A percentile compares a stretch with the other conserved stretches of the same genome.
Conservation (phyloP, 2,888 invertebrate species). For the Galerucella pusilla region DNA sequence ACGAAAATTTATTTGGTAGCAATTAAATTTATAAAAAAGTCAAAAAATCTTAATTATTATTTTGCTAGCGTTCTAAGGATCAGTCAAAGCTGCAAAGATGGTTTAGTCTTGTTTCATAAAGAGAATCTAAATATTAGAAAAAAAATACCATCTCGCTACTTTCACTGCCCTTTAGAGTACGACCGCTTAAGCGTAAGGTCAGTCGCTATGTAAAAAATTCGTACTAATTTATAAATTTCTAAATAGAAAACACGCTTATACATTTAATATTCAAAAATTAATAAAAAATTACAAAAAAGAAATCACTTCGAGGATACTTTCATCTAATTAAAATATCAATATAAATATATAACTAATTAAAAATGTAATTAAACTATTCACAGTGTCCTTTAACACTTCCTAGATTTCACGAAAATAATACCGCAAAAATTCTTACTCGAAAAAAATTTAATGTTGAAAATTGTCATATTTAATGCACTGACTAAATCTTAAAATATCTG, state of each 20-base stretch:
- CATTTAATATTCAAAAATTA: slow-evolving; percentile 64
- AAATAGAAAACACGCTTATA: slow-evolving; percentile 66
- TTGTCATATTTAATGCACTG: not conserved
- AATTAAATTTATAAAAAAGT: slow-evolving; percentile 65
- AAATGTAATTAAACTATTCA: slow-evolving; percentile 54
- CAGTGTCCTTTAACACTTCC: slow-evolving; percentile 6
- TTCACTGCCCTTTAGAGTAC: slow-evolving; percentile 53
- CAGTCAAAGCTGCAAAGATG: slow-evolving; percentile 54
- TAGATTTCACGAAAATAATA: not conserved
- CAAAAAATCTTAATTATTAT: slow-evolving; percentile 60
- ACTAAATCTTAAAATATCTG: not conserved
- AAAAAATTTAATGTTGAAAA: too few relatives aligned
- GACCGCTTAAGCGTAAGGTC: slow-evolving; percentile 60
- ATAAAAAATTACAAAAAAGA: slow-evolving; percentile 62
- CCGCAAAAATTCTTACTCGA: not conserved
- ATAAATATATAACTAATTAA: slow-evolving; percentile 65
- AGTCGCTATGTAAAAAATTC: slow-evolving; percentile 60
- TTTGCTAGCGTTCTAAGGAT: slow-evolving; percentile 58
- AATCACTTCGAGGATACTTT: slow-evolving; percentile 62
- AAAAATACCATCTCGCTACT: slow-evolving; percentile 52
- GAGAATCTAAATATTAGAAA: slow-evolving; percentile 46
- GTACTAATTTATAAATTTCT: slow-evolving; percentile 65
- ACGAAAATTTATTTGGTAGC: slow-evolving; percentile 68
- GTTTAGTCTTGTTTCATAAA: slow-evolving; percentile 59
- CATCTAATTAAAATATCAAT: slow-evolving; percentile 65